phyloP scores from a whole-genome alignment of 2,888 invertebrate genomes.

The Phyllotreta cruciferae region DNA sequence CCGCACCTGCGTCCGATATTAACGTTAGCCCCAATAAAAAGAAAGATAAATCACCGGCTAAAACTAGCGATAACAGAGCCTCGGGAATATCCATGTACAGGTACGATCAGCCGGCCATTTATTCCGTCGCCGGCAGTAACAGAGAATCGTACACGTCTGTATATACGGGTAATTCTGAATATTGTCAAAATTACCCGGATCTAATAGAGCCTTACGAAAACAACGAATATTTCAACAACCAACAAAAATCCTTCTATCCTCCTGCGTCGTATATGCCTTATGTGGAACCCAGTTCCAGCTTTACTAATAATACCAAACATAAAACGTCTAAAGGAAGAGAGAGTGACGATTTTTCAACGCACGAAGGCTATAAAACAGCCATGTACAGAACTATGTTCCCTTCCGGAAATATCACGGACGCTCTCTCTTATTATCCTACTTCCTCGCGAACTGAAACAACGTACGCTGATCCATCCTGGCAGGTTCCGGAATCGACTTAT shows the following conservation, averaged over 20 bases:
- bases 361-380: conserved; percentile 71
- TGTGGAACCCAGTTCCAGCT: conserved; percentile 21
- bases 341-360: conserved; percentile 66
- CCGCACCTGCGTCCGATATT: conserved; percentile 62
- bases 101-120: conserved; percentile 71
- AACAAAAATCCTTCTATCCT: conserved; percentile 64
- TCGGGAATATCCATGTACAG: conserved; percentile 61
- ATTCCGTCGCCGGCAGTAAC: conserved; percentile 77
- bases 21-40: conserved; percentile 63
- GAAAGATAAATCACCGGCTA: conserved; percentile 53
- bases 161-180: conserved; percentile 72
- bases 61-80: conserved; percentile 49
- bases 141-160: conserved; percentile 76
- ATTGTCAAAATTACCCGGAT: conserved; percentile 72
- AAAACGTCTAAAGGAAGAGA: conserved; percentile 65
- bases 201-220: conserved; percentile 68
- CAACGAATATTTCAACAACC: conserved; percentile 59
- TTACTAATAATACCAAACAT: conserved; percentile 56
- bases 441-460: conserved; percentile 67
- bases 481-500: conserved; percentile 60
- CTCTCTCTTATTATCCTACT: conserved; percentile 82
- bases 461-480: conserved; percentile 66
- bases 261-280: conserved; percentile 63
- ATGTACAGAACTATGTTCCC: conserved; percentile 75
- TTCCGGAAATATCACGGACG: conserved; percentile 77